phyloP scores from a whole-genome alignment of 2,113 vertebrate genomes.

The Trichomycterus rosablanca region DNA sequence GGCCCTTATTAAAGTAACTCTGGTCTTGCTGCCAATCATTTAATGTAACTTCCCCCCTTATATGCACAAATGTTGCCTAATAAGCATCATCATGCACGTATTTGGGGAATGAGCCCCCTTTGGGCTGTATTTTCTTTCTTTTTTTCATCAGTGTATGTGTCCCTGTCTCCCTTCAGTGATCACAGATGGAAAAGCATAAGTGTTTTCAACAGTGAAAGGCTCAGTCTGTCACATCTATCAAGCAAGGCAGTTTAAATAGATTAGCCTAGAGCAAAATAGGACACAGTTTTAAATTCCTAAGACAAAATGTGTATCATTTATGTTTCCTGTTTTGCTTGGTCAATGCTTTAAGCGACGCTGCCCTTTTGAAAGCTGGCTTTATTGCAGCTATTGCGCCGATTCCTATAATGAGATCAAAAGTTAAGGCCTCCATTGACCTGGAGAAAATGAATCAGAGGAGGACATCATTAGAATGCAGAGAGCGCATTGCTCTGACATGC shows the following conservation, averaged over 20 bases:
- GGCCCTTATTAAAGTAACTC: too few relatives aligned
- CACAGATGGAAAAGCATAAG: not conserved
- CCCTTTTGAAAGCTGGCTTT: too few relatives aligned
- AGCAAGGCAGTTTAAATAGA: not conserved
- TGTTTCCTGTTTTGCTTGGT: not conserved
- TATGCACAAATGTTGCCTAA: too few relatives aligned
- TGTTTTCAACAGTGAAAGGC: not conserved
- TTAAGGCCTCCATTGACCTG: slow-evolving; percentile 32
- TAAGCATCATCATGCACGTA: too few relatives aligned
- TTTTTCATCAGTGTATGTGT: too few relatives aligned
- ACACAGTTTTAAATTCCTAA: not conserved
- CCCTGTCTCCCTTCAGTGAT: not conserved
- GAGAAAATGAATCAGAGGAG: slow-evolving; percentile 37
- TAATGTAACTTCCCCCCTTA: too few relatives aligned
- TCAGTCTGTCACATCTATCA: not conserved
- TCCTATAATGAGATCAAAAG: slow-evolving; percentile 38
- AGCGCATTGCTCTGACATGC: slow-evolving; percentile 20
- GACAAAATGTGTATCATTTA: not conserved
- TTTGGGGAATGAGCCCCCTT: too few relatives aligned
- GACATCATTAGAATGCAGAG: slow-evolving; percentile 42
- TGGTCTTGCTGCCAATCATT: too few relatives aligned
- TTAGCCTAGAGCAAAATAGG: not conserved
- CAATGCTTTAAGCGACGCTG: not conserved
- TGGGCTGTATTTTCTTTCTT: too few relatives aligned
- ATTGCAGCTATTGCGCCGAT: slow-evolving; percentile 15